phyloP scores from a whole-genome alignment of 2,113 vertebrate species.

The Barbus barbus region DNA sequence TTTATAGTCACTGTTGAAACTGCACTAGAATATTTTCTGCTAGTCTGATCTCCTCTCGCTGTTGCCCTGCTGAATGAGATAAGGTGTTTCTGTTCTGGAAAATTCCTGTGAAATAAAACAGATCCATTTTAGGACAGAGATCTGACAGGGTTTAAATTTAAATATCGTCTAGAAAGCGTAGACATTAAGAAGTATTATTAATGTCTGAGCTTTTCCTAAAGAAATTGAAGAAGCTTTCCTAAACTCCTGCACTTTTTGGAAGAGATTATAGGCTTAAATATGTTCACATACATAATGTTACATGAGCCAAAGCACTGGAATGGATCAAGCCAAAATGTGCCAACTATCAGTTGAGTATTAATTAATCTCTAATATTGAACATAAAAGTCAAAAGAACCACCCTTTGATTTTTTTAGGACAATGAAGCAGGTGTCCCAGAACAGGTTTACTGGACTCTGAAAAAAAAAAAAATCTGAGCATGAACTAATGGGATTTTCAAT shows the following conservation, averaged over 20 bases:
- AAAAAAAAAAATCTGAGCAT: not conserved
- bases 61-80: not conserved
- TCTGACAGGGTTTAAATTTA: not conserved
- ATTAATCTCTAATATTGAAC: not conserved
- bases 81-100: not conserved
- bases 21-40: not conserved
- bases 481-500: not conserved
- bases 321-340: not conserved
- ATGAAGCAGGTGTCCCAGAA: not conserved
- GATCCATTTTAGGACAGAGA: not conserved
- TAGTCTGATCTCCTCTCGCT: not conserved
- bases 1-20: not conserved
- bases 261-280: not conserved
- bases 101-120: not conserved
- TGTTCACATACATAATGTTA: not conserved
- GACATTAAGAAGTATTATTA: not conserved
- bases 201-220: not conserved
- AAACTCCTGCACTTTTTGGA: not conserved
- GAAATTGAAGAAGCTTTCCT: not conserved
- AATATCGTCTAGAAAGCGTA: not conserved
- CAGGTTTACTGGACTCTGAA: not conserved
- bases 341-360: not conserved
- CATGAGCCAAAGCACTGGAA: not conserved
- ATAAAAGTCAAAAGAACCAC: not conserved
- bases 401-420: not conserved